Percentiles rank a stretch among this genome's conserved stretches.
Conservation (phyloP, 1,140 invertebrate species). For the Mercenaria mercenaria region DNA sequence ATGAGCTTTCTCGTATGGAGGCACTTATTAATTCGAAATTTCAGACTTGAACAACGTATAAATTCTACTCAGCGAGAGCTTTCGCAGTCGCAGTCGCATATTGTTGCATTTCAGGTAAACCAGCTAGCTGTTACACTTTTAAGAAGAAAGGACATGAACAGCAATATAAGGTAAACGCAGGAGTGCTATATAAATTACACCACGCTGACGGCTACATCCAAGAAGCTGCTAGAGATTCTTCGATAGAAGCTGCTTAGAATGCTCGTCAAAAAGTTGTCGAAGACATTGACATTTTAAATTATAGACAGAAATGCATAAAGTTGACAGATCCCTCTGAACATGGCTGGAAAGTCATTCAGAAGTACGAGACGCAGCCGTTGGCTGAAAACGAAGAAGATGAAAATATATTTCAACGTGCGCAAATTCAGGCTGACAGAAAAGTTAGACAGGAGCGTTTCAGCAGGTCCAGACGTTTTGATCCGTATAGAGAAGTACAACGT, state of each 20-base stretch:
- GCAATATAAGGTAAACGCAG: not conserved
- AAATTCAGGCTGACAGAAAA: conserved; percentile 21
- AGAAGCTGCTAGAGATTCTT: not conserved
- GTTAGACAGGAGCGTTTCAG: not conserved
- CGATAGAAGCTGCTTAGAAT: not conserved
- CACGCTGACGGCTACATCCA: not conserved
- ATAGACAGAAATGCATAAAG: conserved; percentile 27
- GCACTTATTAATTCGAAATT: not conserved
- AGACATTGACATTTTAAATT: conserved; percentile 7
- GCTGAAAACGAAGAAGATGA: conserved; percentile 29
- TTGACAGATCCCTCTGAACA: conserved; percentile 15
- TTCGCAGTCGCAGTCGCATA: conserved; percentile 13
- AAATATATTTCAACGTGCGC: conserved; percentile 18
- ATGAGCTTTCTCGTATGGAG: not conserved
- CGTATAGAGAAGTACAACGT: not conserved
- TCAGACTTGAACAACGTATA: not conserved
- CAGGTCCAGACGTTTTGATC: not conserved
- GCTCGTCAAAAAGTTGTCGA: not conserved
- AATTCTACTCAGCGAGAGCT: not conserved
- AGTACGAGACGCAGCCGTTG: conserved; percentile 27
- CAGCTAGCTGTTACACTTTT: too few species aligned
- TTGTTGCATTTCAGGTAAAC: not conserved
- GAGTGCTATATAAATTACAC: not conserved
- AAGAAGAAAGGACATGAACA: conserved; percentile 7
- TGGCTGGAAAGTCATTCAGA: conserved; percentile 26